These are phyloP conservation scores for Austrofundulus limnaeus DNA, from an alignment of 2,113 vertebrate genomes.

Conservation along the genomic window DNA sequence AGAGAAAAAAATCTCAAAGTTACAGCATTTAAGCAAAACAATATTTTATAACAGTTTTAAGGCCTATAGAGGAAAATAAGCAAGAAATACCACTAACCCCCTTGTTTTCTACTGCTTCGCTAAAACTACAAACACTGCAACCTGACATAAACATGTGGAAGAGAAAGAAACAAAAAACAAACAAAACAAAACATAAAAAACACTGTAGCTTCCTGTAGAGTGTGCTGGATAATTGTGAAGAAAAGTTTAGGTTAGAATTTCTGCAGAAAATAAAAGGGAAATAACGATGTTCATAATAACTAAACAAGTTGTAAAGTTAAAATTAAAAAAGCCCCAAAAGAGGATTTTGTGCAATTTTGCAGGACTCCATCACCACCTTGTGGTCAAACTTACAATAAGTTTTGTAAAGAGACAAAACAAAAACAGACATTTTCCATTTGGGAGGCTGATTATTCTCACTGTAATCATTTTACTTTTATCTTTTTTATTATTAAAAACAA, in stretches of 20 bases:
- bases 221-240: no score
- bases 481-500: no score
- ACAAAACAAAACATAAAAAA: no score
- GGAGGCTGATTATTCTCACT: no score
- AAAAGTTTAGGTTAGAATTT: background rate
- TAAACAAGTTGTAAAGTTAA: constrained; percentile 7
- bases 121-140: constrained; percentile 10
- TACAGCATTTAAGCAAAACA: background rate
- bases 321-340: background rate
- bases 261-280: background rate
- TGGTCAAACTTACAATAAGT: constrained; percentile 30
- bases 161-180: no score
- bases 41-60: background rate
- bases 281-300: background rate
- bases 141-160: constrained; percentile 17
- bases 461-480: no score
- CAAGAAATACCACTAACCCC: background rate
- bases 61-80: background rate
- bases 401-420: no score
- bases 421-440: no score
- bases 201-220: constrained; percentile 10
- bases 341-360: background rate
- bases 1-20: background rate
- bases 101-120: constrained; percentile 4
- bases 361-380: constrained; percentile 52